Base-by-base conservation (phyloP, 2,888 invertebrate species). In the Ophioninae sp. region DNA sequence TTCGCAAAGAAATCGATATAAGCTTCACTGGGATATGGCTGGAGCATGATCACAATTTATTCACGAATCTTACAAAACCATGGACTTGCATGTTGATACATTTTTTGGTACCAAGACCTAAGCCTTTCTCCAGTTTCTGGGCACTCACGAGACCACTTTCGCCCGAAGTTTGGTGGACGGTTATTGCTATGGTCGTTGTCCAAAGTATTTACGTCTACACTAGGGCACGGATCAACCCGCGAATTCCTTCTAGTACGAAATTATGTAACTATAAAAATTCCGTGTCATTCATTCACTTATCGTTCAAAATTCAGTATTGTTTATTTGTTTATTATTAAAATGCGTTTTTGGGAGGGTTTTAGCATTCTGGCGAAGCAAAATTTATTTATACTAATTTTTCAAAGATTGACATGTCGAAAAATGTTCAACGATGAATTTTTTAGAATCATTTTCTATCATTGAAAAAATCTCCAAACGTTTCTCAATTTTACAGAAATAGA, bases 71-170 rank as follows among this genome's bases (percentile, higher is more conserved):
- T 8, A 86, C 91, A 2, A 87, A 86, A 21, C 88, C 92, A 0
- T 92, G 90, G 91, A 86, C 87, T 23, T 84, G 89, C 70, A 30
- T 90, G 23, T 83, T 78, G 20, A 83, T 92, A 0, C 86, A 88
- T 20, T 91, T 90, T 80, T 81, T 91, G 81, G 92, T 92, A 7
- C 92, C 92, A 0, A 88, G 92, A 30, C 92, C 92, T 6, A 88
- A 82, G 79, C 88, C 89, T 0, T 85, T 76, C 39, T 85, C 88
- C 0, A 91, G 89, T 78, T 91, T 92, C 44, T 92, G 91, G 91
- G 91, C 91, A 5, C 85, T 92, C 1, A 88, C 88, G 2, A 89
- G 87, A 64, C 91, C 92, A 23, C 88, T 92, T 20, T 85, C 92
- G 0, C 70, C 82, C 0, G 39, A 82, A 6, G 86, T 89, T n/a